These are phyloP conservation scores for Eristalis tenax DNA, from an alignment of 2,888 invertebrate species.

Conservation along the genomic window DNA sequence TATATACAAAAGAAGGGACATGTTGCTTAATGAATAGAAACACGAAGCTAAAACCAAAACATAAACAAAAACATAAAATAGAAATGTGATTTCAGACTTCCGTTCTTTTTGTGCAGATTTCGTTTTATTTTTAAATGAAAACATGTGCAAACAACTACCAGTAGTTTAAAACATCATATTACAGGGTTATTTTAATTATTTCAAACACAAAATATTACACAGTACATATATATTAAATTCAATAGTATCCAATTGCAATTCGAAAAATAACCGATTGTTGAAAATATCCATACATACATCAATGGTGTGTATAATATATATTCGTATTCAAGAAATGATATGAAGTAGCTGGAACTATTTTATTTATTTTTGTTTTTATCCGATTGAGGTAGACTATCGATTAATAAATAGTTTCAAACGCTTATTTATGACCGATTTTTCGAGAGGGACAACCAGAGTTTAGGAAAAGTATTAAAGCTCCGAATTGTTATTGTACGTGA, in stretches of 20 bases:
- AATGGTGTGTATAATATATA: background rate
- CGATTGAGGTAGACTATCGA: background rate
- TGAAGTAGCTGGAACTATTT: slow-evolving; percentile 36
- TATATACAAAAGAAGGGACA: slow-evolving; percentile 55
- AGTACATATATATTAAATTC: background rate
- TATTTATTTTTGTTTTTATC: background rate
- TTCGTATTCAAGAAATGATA: background rate
- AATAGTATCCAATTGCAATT: slow-evolving; percentile 17
- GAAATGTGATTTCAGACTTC: slow-evolving; percentile 22
- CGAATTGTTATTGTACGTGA: background rate
- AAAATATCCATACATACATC: background rate
- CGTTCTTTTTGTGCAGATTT: slow-evolving; percentile 3
- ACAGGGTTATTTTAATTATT: slow-evolving; percentile 3
- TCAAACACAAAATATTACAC: slow-evolving; percentile 1
- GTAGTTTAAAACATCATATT: slow-evolving; percentile 1
- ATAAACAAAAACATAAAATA: background rate
- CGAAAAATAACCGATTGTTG: slow-evolving; percentile 43
- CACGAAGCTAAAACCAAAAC: slow-evolving; percentile 1
- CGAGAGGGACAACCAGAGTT: background rate
- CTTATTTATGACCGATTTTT: background rate
- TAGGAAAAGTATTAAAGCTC: background rate
- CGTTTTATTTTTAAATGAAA: background rate
- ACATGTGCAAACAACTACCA: slow-evolving; percentile 36
- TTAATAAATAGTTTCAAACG: background rate
- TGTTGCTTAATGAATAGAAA: slow-evolving; percentile 17